Evolutionary conservation across 2,888 invertebrate genomes (phyloP), one percentile per base, ranked within the genome.

Genomic region (Prosopocoilus inquinatus): DNA sequence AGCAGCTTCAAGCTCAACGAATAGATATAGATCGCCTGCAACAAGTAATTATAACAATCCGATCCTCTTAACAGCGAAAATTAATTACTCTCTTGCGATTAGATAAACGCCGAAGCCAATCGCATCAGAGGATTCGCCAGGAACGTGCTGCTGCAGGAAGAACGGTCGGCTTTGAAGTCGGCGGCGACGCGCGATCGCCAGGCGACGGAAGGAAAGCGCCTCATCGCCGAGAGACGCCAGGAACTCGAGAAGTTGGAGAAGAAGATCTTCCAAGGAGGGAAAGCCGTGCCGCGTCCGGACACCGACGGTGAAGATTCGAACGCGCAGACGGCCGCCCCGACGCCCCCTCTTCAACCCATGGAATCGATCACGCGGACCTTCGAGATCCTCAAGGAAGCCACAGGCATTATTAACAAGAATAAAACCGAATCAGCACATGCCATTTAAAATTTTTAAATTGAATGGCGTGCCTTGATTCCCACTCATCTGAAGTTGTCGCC

Each of bases 211-310:
- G 87, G 84, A 61, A 84, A 87, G 57, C 84, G 85, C 62, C 80
- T 88, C 50, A 89, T 92, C 13, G 85, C 85, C 20, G 87, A 87
- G 50, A 79, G 90, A 7, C 87, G 85, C 67, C 72, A 82, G 12
- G 90, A 92, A 64, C 72, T 92, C 13, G 91, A 92, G 71, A 83
- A 87, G 50, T 75, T 92, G 55, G 92, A 92, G 67, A 84, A 89
- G 60, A 82, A 88, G 67, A 85, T 91, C 46, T 90, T 90, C 67
- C 85, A 89, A 9, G 82, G 85, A 12, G 80, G 81, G 34, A 77
- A 75, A 60, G 66, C 75, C 33, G 70, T 70, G 33, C 66, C 70
- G 44, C 68, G 71, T 53, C 70, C 69, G 3, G 77, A 73, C 60
- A 72, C 70, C 3, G 70, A 71, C 46, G 73, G 70, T 9, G 71